These are phyloP conservation scores for Noturus placidus DNA, from an alignment of 2,113 vertebrate species.

Conservation along the genomic window DNA sequence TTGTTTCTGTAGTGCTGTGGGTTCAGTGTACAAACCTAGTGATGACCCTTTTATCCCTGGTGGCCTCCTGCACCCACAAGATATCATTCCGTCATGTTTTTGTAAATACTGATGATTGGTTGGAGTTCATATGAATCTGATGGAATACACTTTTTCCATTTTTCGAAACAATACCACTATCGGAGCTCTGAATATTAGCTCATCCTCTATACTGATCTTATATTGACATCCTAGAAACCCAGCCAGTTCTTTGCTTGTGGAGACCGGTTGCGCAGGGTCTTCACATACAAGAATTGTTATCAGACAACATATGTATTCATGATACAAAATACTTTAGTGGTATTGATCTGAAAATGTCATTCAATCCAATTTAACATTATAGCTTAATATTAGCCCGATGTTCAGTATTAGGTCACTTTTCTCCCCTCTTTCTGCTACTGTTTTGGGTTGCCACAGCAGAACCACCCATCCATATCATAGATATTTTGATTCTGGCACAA, in stretches of 20 bases:
- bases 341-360: background rate
- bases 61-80: background rate
- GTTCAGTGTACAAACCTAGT: background rate
- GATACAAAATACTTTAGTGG: background rate
- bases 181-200: background rate
- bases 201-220: too few relatives aligned
- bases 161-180: background rate
- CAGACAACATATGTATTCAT: background rate
- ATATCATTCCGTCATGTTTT: background rate
- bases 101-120: background rate
- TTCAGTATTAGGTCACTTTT: too few relatives aligned
- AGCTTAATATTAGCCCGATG: background rate
- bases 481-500: too few relatives aligned
- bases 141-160: background rate
- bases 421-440: too few relatives aligned
- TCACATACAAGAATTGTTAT: background rate
- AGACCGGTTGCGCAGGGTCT: too few relatives aligned
- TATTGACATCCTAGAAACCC: too few relatives aligned
- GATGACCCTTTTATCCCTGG: background rate
- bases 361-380: background rate
- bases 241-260: too few relatives aligned
- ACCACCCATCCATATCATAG: too few relatives aligned
- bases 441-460: too few relatives aligned
- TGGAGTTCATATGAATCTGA: background rate
- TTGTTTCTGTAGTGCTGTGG: background rate